Conservation (phyloP, 2,888 invertebrate genomes). For the Andrena praecox region DNA sequence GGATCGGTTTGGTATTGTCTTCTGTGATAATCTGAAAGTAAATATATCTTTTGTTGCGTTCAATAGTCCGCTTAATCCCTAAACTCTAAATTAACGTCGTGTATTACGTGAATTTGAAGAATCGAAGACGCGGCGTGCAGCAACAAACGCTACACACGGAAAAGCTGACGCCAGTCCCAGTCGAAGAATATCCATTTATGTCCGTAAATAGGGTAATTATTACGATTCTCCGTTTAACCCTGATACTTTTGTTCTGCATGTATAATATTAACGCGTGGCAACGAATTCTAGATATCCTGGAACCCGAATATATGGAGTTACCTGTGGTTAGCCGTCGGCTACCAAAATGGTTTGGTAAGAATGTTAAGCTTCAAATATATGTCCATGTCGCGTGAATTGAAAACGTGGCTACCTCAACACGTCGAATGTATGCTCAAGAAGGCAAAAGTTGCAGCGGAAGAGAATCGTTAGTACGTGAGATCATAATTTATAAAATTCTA, state of each 20-base stretch:
- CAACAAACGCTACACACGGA: conserved; percentile 58
- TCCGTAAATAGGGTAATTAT: conserved; percentile 82
- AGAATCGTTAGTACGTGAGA: not conserved
- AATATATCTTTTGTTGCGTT: conserved; percentile 24
- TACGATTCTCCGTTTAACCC: not conserved
- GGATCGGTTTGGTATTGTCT: conserved; percentile 80
- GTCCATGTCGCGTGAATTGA: conserved; percentile 59
- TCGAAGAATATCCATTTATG: conserved; percentile 83
- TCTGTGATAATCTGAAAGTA: conserved; percentile 77
- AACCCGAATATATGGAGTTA: conserved; percentile 85
- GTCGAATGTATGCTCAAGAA: conserved; percentile 62
- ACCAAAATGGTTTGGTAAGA: conserved; percentile 85
- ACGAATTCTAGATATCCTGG: conserved; percentile 78
- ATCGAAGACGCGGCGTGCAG: not conserved
- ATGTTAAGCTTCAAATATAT: conserved; percentile 78
- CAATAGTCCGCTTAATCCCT: not conserved
- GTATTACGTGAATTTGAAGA: conserved; percentile 29
- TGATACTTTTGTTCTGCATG: not conserved
- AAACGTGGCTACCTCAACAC: conserved; percentile 65
- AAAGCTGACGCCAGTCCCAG: conserved; percentile 70
- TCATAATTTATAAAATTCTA: conserved; percentile 15
- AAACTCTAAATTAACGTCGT: conserved; percentile 1
- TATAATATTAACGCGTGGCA: not conserved
- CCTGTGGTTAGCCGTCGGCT: conserved; percentile 84
- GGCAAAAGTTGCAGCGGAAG: not conserved